Evolutionary conservation across 2,797 vertebrate species (phyloP).

Genomic region (Lepus oiostolus): DNA sequence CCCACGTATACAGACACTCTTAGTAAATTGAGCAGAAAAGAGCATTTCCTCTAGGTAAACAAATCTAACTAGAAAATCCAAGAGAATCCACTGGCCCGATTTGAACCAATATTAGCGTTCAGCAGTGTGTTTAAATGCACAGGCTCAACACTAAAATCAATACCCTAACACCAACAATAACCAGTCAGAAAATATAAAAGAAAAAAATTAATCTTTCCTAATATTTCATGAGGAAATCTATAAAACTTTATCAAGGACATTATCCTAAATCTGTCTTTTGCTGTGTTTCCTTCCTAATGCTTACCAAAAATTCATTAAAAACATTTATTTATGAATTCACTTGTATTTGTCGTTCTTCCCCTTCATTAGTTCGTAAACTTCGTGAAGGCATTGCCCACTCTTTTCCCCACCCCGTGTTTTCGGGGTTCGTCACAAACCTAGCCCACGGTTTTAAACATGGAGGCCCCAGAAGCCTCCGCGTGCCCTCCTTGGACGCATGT

Average conservation of each 20-base stretch:
- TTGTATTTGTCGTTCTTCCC: background rate
- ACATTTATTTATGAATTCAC: background rate
- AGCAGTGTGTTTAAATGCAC: background rate
- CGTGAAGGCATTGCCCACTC: background rate
- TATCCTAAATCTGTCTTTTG: constrained; percentile 45
- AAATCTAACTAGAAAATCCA: background rate
- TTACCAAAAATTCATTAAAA: background rate
- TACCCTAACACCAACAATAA: background rate
- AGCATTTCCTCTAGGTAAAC: background rate
- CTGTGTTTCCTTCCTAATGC: background rate
- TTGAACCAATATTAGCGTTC: background rate
- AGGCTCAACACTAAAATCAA: background rate
- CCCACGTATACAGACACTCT: background rate
- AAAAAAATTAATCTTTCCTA: background rate
- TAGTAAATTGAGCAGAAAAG: background rate
- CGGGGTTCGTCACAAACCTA: rapidly evolving
- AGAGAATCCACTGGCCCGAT: background rate
- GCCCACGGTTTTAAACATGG: rapidly evolving
- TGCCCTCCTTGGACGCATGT: rapidly evolving
- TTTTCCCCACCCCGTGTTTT: background rate
- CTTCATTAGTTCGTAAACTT: background rate
- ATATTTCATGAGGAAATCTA: background rate
- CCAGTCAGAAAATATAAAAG: background rate
- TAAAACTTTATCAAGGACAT: constrained; percentile 31
- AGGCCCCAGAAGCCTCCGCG: rapidly evolving